These are phyloP conservation scores for Neosalanx taihuensis DNA, from an alignment of 2,797 vertebrate species.

Conservation along the genomic window DNA sequence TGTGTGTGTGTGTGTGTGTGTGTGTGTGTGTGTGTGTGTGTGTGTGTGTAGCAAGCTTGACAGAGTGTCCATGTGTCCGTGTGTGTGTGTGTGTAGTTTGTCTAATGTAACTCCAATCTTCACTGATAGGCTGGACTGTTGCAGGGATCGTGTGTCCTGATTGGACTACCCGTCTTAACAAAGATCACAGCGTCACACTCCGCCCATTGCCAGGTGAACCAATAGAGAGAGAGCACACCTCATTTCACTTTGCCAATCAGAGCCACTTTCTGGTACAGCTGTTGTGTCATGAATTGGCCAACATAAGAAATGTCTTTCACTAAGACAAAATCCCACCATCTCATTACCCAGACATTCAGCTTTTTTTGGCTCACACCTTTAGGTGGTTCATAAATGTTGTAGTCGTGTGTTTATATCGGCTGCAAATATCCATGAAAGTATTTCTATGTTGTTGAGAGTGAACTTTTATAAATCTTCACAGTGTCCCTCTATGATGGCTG, in stretches of 20 bases:
- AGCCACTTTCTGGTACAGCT: constrained; percentile 48
- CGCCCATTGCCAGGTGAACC: constrained; percentile 48
- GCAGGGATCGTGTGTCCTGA: constrained; percentile 55
- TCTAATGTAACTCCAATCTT: neutral
- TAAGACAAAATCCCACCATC: neutral
- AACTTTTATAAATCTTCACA: constrained; percentile 19
- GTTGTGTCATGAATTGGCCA: neutral
- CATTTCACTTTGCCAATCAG: too few relatives aligned
- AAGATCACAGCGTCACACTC: constrained; percentile 42
- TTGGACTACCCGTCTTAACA: constrained; percentile 65
- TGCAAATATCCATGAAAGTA: neutral
- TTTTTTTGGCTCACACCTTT: neutral
- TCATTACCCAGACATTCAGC: neutral
- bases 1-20: constrained; percentile 1
- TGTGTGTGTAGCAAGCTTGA: neutral
- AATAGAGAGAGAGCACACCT: neutral
- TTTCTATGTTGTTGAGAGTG: neutral
- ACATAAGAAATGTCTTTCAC: neutral
- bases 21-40: too few relatives aligned
- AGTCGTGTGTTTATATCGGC: neutral
- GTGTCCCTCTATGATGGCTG: constrained; percentile 23
- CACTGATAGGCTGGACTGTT: constrained; percentile 41
- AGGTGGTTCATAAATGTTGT: too few relatives aligned
- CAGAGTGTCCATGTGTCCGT: neutral
- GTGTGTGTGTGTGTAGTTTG: neutral